Evolutionary conservation across 2,888 invertebrate genomes (phyloP).

Genomic region (Muschampia plurimacula): DNA sequence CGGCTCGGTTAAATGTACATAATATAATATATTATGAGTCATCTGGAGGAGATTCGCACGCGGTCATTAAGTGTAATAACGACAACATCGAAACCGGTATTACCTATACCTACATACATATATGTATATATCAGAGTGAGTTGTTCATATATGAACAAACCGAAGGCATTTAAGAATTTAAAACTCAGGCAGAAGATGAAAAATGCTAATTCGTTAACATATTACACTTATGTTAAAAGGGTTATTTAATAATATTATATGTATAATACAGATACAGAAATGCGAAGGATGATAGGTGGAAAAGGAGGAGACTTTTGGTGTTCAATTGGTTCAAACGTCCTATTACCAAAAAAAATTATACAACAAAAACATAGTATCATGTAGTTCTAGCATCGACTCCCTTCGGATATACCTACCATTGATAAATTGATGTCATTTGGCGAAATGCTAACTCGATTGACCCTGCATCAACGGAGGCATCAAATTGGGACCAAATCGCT

Average conservation of each 20-base stretch:
- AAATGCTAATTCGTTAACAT: no score
- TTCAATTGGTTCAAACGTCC: no score
- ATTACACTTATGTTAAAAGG: no score
- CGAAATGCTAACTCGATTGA: constrained; percentile 22
- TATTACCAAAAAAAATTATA: no score
- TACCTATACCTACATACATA: background rate
- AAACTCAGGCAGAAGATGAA: background rate
- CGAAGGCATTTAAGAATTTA: background rate
- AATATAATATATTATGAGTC: constrained; percentile 4
- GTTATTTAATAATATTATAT: no score
- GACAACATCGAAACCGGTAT: constrained; percentile 22
- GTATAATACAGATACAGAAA: no score
- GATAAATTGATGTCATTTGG: constrained; percentile 1
- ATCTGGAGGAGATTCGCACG: constrained; percentile 39
- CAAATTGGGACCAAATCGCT: constrained; percentile 31
- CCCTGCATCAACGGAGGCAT: constrained; percentile 22
- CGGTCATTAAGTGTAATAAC: constrained; percentile 36
- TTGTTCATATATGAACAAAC: background rate
- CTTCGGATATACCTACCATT: background rate
- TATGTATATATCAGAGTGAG: background rate
- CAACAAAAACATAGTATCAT: no score
- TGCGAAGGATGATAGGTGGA: no score
- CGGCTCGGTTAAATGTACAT: background rate
- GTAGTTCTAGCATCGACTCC: no score
- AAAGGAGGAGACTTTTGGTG: no score